Base-by-base conservation (phyloP, 2,113 vertebrate genomes). In the Sinocyclocheilus anophthalmus region DNA sequence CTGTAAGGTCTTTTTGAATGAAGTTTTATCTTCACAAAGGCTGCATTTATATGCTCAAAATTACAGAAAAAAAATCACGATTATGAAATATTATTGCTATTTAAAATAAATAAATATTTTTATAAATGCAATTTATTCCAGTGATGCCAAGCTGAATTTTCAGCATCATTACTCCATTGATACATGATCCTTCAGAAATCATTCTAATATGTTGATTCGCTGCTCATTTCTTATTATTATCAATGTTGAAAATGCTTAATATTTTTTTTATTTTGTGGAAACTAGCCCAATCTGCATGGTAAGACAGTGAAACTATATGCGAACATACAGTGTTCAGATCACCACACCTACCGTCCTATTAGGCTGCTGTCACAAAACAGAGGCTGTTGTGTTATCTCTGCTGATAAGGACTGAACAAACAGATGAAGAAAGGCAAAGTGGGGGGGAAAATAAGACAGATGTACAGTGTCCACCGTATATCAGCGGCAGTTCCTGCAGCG, bases 321-420 rank as follows among this genome's bases (percentile, higher is more conserved):
- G 82, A 91, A 91, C 70, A 70, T 72, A 86, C 13, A 13, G n/a
- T 16, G 16, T 55, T 26, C n/a, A 77, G 76, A 33, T 55, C 48
- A 33, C 65, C 86, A 81, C 76, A 65, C 84, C 76, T 57, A 57
- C 8, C 16, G 45, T 76, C 86, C 88, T 89, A 90, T 91, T 90
- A 84, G 59, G 65, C 24, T 59, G 24, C 76, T 80, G 50, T 87
- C 88, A 85, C 86, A 83, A 91, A 91, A 91, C 90, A 90, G 87
- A 83, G 69, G 65, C 26, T 22, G 80, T 53, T 75, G 82, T 55
- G 63, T 88, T 89, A 90, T 89, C 88, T 86, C 30, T 9, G 59
- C 50, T 84, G 88, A 90, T 90, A 91, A 89, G 86, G 18, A 45
- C 53, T 59, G 80, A 45, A 83, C 69, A 88, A 88, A 85, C 61